A percentile compares a stretch with the other conserved stretches of the same genome.
Evolutionary conservation across 2,113 vertebrate species (phyloP).

Genomic region (Mastomys coucha): DNA sequence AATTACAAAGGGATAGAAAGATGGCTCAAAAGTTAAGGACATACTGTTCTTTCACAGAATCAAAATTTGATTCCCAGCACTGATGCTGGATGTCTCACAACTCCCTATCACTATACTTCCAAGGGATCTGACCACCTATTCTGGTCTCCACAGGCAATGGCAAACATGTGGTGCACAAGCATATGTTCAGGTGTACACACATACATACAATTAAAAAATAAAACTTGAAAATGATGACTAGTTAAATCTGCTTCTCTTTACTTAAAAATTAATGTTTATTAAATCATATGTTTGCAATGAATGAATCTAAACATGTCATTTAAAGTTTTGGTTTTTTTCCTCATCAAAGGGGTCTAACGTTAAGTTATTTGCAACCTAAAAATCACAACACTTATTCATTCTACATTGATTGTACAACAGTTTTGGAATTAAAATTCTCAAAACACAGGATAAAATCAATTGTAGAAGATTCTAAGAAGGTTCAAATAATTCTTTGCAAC

Average conservation of each 20-base stretch:
- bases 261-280: slow-evolving; percentile 32
- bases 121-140: background rate
- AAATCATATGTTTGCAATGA: slow-evolving; percentile 31
- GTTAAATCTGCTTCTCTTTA: background rate
- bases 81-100: background rate
- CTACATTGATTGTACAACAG: slow-evolving; percentile 20
- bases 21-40: background rate
- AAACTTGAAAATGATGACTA: background rate
- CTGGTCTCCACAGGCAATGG: background rate
- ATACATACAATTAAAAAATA: background rate
- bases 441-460: slow-evolving; percentile 45
- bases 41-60: background rate
- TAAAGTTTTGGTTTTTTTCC: slow-evolving; percentile 20
- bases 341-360: slow-evolving; percentile 11
- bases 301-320: slow-evolving; percentile 18
- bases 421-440: slow-evolving; percentile 52
- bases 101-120: background rate
- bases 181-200: background rate
- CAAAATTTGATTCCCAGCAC: background rate
- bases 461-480: background rate
- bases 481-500: slow-evolving; percentile 46
- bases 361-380: slow-evolving; percentile 45
- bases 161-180: background rate
- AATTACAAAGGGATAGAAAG: background rate
- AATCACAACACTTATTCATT: background rate